Base-by-base conservation (phyloP, 2,797 vertebrate genomes). In the Darevskia nairensis region DNA sequence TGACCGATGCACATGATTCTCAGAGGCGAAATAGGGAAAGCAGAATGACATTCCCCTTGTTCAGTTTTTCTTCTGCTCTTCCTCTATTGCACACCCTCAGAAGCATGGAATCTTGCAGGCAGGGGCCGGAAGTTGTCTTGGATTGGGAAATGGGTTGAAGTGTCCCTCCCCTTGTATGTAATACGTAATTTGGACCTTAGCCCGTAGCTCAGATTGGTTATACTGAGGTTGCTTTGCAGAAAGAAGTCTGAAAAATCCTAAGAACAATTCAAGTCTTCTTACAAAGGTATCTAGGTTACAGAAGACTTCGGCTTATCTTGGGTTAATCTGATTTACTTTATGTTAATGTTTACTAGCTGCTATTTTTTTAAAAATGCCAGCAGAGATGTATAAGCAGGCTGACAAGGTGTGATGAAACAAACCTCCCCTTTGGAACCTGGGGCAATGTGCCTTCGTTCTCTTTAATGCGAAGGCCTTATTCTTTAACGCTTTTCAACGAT, bases 361-460 rank as follows among this genome's bases (percentile, higher is more conserved):
- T 6, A 82, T 41, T 3, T 83, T 87, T 82, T 91, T 75, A 19
- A 90, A 89, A 91, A 44, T 80, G 71, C 78, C 4, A 88, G 13
- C 7, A 46, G 23, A 55, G 13, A 46, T 86, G 84, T 41, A 3
- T 35, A 82, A 86, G 76, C 82, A 85, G 81, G 5, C 29, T 80
- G 9, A 55, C 77, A 2, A 85, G 6, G 41, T 78, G 0, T 15
- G 7, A n/a, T 82, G 82, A 66, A 93, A 59, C 83, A 17, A 4
- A 35, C 78, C 44, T 83, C 61, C 44, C 61, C 81, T 50, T 86
- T 86, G 82, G 50, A 55, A 55, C 41, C 9, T 83, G 10, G 19
- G 27, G 19, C 44, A 85, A 5, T 2, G 8, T n/a, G 32, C 10
- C n/a, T 82, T 85, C 19, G 9, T 50, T 64, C 21, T 74, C 50